Evolutionary conservation across 2,888 invertebrate species (phyloP).

Genomic region (Proisotoma minuta): DNA sequence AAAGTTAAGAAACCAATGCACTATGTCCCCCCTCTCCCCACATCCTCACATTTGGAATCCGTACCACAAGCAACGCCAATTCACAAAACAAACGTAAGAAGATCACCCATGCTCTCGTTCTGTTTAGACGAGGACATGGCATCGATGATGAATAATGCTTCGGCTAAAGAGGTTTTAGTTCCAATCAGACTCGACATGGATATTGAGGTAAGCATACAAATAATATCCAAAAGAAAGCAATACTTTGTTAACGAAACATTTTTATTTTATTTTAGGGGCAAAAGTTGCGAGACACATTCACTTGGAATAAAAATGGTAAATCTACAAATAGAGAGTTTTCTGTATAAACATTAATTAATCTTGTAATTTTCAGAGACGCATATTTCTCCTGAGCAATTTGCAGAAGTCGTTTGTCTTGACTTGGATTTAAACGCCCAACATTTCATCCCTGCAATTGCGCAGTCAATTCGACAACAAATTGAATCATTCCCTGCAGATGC

Average conservation of each 20-base stretch:
- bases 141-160: conserved; percentile 83
- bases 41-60: conserved; percentile 88
- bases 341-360: not conserved
- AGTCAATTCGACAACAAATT: conserved; percentile 91
- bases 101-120: conserved; percentile 69
- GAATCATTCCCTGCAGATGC: conserved; percentile 87
- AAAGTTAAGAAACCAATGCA: conserved; percentile 81
- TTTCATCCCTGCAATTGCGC: conserved; percentile 95
- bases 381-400: conserved; percentile 97
- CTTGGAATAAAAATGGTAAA: conserved; percentile 96
- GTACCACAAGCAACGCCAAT: conserved; percentile 99
- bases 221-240: too few relatives aligned
- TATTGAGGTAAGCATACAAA: too few relatives aligned
- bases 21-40: conserved; percentile 92
- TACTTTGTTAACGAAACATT: too few relatives aligned
- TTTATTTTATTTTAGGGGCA: too few relatives aligned
- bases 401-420: conserved; percentile 98
- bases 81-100: conserved; percentile 85
- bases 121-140: conserved; percentile 94
- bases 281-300: conserved; percentile 95
- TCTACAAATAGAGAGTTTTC: not conserved
- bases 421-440: conserved; percentile 81
- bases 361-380: conserved; percentile 68
- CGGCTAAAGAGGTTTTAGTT: conserved; percentile 84
- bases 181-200: conserved; percentile 99